Percentiles rank a stretch among this genome's conserved stretches.
Evolutionary conservation across 2,113 vertebrate species (phyloP).

Genomic region (Myiopsitta monachus): DNA sequence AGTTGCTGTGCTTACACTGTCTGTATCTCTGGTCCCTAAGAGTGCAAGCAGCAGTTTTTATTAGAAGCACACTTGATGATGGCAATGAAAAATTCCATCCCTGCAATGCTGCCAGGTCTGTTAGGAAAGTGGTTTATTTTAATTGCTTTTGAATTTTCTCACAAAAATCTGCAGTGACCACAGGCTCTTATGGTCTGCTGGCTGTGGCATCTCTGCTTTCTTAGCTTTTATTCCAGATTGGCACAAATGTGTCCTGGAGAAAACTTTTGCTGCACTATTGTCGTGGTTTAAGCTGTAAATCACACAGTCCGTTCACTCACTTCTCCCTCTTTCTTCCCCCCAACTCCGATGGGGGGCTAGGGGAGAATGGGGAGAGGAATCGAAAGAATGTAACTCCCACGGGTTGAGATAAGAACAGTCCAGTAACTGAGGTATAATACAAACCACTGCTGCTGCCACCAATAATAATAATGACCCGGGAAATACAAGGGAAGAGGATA

Average conservation of each 20-base stretch:
- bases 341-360: no score
- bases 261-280: fast-evolving
- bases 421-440: no score
- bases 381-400: no score
- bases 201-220: background rate
- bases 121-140: background rate
- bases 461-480: no score
- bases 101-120: background rate
- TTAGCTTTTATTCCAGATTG: background rate
- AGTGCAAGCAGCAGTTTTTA: background rate
- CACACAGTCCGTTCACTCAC: no score
- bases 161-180: background rate
- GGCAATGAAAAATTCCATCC: background rate
- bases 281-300: no score
- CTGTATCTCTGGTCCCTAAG: background rate
- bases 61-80: background rate
- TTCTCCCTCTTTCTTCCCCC: no score
- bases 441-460: no score
- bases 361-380: no score
- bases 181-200: background rate
- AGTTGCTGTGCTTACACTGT: background rate
- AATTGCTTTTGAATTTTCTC: background rate
- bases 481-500: no score
- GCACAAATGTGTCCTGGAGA: background rate
- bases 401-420: no score